Evolutionary conservation across 2,113 vertebrate genomes (phyloP), one percentile per base, ranked within the genome.

Genomic region (Tyrannus savana): DNA sequence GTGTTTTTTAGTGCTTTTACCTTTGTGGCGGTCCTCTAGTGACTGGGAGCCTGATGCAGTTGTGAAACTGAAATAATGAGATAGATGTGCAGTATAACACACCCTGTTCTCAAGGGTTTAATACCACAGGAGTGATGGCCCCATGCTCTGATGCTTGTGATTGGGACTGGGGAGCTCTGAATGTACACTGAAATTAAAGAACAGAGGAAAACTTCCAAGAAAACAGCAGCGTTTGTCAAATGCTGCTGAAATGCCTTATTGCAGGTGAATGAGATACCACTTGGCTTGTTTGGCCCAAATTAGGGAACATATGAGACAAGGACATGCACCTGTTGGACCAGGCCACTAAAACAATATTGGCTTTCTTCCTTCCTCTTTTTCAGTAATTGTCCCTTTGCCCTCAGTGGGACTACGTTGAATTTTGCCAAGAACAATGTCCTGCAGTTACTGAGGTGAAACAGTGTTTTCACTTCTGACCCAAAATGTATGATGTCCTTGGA

Each of bases 101-200:
- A 31, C 7, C 4, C 8, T 63, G 10, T 41, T 87, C 7, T 31
- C 12, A 31, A 19, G 3, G 27, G 16, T 17, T 3, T 2, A 37
- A 62, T 14, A 33, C 10, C 2, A 0, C 42, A 33, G 37, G 7
- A 44, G 19, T 4, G 1, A 21, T 24, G 19, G 3, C 11, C 11
- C 6, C 6, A 5, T 49, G 8, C 17, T 73, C 21, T 62, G 25
- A 28, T 62, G 4, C 17, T 72, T 86, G 15, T n/a, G 3, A 1
- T 5, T 83, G 42, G 27, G 39, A 49, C 7, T 49, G n/a, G 5
- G 18, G 25, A 66, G 4, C 12, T 84, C 55, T 75, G 33, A 46
- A 53, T 28, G 33, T 5, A 37, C 5, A 25, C 2, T 68, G 39
- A 79, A 58, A 60, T 18, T 30, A 56, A 69, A 62, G 18, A 79